These are phyloP conservation scores for Achlya flavicornis DNA, from an alignment of 2,888 invertebrate genomes.

Conservation along the genomic window DNA sequence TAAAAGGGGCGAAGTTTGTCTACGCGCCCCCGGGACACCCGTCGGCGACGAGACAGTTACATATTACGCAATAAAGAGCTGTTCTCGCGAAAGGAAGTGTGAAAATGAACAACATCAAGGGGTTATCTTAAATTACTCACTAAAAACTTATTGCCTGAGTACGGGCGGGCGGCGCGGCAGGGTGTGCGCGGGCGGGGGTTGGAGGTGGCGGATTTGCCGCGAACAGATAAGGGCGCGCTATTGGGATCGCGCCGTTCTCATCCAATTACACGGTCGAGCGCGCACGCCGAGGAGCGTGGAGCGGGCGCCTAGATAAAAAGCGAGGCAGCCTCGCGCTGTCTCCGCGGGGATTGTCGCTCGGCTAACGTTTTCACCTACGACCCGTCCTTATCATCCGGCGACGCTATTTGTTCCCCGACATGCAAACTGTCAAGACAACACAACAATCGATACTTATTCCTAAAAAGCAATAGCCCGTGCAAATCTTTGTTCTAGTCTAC, in stretches of 20 bases:
- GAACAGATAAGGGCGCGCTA: constrained; percentile 84
- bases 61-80: constrained; percentile 84
- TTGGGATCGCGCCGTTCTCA: constrained; percentile 84
- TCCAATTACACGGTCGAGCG: constrained; percentile 84
- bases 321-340: constrained; percentile 71
- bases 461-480: neutral
- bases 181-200: constrained; percentile 32
- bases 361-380: constrained; percentile 78
- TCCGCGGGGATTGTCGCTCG: constrained; percentile 81
- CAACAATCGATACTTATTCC: neutral
- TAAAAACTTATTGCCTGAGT: constrained; percentile 81
- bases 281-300: constrained; percentile 76
- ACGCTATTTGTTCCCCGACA: constrained; percentile 51
- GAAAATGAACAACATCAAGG: constrained; percentile 84
- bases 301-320: constrained; percentile 72
- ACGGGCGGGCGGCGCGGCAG: constrained; percentile 41
- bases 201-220: constrained; percentile 74
- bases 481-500: neutral
- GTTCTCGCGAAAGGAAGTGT: constrained; percentile 84
- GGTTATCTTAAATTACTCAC: constrained; percentile 84
- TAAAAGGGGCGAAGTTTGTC: constrained; percentile 79
- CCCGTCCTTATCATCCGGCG: constrained; percentile 56
- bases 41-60: constrained; percentile 81
- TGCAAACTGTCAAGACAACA: constrained; percentile 19
- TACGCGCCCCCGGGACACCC: constrained; percentile 75